These are phyloP conservation scores for Sternarchorhynchus goeldii DNA, from an alignment of 2,797 vertebrate genomes.

Conservation along the genomic window DNA sequence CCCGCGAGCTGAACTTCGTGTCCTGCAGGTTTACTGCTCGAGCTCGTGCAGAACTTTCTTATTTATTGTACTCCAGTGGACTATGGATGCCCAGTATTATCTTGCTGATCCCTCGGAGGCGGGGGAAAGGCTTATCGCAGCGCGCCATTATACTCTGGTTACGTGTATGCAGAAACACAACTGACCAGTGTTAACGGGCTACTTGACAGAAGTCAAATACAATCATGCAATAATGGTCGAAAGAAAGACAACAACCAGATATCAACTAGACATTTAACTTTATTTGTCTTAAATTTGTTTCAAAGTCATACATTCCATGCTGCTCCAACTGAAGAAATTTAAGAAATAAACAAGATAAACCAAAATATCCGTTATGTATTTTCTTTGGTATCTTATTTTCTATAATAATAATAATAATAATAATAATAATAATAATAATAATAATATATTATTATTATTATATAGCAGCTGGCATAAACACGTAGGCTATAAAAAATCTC, in stretches of 20 bases:
- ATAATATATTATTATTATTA: neutral
- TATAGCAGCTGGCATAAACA: too few relatives aligned
- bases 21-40: constrained; percentile 6
- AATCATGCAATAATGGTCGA: constrained; percentile 89
- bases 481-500: too few relatives aligned
- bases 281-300: constrained; percentile 76
- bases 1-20: constrained; percentile 80
- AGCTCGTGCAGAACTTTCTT: constrained; percentile 83
- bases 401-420: neutral
- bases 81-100: constrained; percentile 91
- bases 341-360: constrained; percentile 82
- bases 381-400: constrained; percentile 41
- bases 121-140: constrained; percentile 80
- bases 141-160: constrained; percentile 56
- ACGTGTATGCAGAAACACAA: constrained; percentile 35
- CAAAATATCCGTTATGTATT: constrained; percentile 68
- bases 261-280: constrained; percentile 71
- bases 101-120: constrained; percentile 85
- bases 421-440: constrained; percentile 2
- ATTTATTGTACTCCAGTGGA: constrained; percentile 92
- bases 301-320: constrained; percentile 93
- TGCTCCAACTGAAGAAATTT: constrained; percentile 85
- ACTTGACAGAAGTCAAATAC: constrained; percentile 56
- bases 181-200: constrained; percentile 10
- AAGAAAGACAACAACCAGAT: constrained; percentile 72